phyloP scores from a whole-genome alignment of 2,797 vertebrate genomes.

The Bradypus variegatus region DNA sequence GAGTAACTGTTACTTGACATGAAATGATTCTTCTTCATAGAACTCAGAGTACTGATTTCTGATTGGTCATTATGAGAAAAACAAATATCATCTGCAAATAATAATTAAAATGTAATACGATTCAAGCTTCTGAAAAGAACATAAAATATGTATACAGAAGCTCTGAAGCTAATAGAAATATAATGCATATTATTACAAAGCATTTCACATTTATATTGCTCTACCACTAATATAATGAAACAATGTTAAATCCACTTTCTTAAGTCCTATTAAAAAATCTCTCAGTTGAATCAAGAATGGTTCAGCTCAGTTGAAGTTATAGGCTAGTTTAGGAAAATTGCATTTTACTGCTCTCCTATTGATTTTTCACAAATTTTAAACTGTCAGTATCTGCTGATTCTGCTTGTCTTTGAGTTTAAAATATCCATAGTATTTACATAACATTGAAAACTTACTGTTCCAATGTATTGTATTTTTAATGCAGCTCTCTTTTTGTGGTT shows the following conservation, averaged over 20 bases:
- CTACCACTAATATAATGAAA: constrained; percentile 42
- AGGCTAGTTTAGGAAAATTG: constrained; percentile 65
- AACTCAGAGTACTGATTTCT: constrained; percentile 11
- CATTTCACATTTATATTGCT: constrained; percentile 18
- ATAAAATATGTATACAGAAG: constrained; percentile 46
- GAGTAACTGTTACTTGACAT: constrained; percentile 34
- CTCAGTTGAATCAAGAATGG: constrained; percentile 51
- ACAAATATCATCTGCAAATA: constrained; percentile 50
- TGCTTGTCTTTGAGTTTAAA: constrained; percentile 68
- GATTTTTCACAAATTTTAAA: constrained; percentile 71
- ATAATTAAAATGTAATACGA: constrained; percentile 47
- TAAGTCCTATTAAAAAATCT: constrained; percentile 55
- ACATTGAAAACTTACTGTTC: constrained; percentile 54
- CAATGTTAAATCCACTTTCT: constrained; percentile 53
- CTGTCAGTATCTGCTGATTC: constrained; percentile 64
- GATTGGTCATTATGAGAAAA: constrained; percentile 1
- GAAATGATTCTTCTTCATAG: constrained; percentile 18
- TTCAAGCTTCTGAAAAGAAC: constrained; percentile 47
- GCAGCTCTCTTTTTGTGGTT: constrained; percentile 56
- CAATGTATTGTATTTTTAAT: constrained; percentile 62
- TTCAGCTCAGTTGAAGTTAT: constrained; percentile 59
- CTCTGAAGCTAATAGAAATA: constrained; percentile 35
- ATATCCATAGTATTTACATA: constrained; percentile 67
- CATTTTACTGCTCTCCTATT: constrained; percentile 64
- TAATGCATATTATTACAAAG: constrained; percentile 53